Percentiles rank a stretch among this genome's conserved stretches.
These are phyloP conservation scores for Clarias fuscus DNA, from an alignment of 2,797 vertebrate genomes.

Conservation along the genomic window DNA sequence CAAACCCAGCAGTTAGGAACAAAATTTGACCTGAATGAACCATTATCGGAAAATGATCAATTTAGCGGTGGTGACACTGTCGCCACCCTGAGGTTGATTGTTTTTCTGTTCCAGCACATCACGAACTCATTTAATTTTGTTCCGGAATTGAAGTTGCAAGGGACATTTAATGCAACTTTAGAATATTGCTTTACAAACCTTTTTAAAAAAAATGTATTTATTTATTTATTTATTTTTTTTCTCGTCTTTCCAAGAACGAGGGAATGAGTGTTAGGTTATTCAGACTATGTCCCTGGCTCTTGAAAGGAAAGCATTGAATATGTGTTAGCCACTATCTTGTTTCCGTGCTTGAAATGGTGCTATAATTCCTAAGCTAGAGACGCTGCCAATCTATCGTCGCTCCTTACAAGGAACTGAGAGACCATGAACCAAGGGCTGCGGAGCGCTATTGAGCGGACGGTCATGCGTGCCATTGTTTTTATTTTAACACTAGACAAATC, in stretches of 20 bases:
- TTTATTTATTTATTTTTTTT: not conserved
- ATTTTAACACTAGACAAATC: not conserved
- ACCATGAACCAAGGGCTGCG: constrained; percentile 35
- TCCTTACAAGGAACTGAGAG: constrained; percentile 57
- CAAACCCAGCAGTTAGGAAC: constrained; percentile 7
- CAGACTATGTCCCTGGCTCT: constrained; percentile 50
- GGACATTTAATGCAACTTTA: not conserved
- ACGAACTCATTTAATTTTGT: not conserved
- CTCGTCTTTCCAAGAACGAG: constrained; percentile 5
- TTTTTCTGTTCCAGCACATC: not conserved
- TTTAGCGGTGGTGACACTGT: not conserved
- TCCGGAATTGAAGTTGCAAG: too few relatives aligned
- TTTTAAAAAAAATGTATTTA: not conserved
- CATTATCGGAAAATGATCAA: not conserved
- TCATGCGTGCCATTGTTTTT: constrained; percentile 26
- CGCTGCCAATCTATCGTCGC: constrained; percentile 55
- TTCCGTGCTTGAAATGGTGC: constrained; percentile 62
- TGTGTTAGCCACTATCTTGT: constrained; percentile 58
- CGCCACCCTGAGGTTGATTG: not conserved
- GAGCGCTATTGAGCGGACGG: constrained; percentile 23
- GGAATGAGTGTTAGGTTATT: constrained; percentile 30
- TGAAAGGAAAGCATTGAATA: constrained; percentile 45
- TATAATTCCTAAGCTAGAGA: constrained; percentile 58
- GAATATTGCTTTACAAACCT: not conserved
- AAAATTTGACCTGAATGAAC: not conserved